Conservation (phyloP, 2,888 invertebrate genomes). For the Sesia apiformis region DNA sequence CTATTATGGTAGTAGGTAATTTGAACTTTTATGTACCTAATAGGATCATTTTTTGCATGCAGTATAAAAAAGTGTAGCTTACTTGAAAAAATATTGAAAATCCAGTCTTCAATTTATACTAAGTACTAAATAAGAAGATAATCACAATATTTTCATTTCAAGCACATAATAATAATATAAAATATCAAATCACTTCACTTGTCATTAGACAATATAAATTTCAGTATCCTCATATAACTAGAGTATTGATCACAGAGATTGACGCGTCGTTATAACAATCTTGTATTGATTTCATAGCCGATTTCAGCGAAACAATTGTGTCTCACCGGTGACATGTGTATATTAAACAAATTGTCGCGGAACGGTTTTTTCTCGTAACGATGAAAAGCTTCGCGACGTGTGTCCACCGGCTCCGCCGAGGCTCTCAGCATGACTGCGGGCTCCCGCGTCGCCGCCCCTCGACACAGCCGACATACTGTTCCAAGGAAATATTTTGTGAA, state of each 20-base stretch:
- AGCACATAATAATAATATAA: constrained; percentile 24
- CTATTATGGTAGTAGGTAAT: too few species aligned
- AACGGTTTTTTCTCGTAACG: constrained; percentile 55
- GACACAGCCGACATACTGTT: constrained; percentile 64
- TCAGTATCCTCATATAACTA: constrained; percentile 53
- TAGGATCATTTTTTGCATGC: too few species aligned
- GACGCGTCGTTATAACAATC: constrained; percentile 57
- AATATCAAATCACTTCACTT: constrained; percentile 56
- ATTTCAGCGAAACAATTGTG: constrained; percentile 19
- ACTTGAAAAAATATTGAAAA: constrained; percentile 11
- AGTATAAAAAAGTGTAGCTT: constrained; percentile 1
- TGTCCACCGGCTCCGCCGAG: constrained; percentile 67
- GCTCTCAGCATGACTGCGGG: constrained; percentile 72
- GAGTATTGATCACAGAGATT: constrained; percentile 52
- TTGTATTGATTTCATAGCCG: constrained; percentile 31
- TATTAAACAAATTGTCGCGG: constrained; percentile 52
- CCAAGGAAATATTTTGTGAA: constrained; percentile 56
- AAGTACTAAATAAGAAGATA: constrained; percentile 7
- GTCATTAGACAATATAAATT: constrained; percentile 28
- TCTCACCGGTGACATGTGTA: constrained; percentile 39
- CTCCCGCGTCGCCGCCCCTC: constrained; percentile 71
- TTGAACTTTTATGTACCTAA: too few species aligned
- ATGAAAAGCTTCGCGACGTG: constrained; percentile 63
- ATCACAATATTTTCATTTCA: constrained; percentile 24
- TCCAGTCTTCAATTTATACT: constrained; percentile 15